These are phyloP conservation scores for Platyscelio sp. DNA, from an alignment of 2,888 invertebrate genomes.

Conservation along the genomic window DNA sequence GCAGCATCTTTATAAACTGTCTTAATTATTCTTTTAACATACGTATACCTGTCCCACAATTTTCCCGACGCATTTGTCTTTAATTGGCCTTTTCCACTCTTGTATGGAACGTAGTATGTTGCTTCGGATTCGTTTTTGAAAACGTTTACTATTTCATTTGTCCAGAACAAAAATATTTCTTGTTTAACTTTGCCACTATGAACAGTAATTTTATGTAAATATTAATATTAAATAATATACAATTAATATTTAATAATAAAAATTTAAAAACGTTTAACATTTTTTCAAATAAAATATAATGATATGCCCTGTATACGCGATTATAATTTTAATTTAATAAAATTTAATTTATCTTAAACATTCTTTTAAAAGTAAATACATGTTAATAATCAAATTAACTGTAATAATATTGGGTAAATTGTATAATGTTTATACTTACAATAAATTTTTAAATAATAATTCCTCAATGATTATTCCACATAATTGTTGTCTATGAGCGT, in stretches of 20 bases:
- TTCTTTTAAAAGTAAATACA: too few species aligned
- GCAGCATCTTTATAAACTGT: neutral
- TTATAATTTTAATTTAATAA: too few species aligned
- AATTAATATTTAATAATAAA: neutral
- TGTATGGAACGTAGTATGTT: slow-evolving; percentile 15
- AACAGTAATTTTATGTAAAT: neutral
- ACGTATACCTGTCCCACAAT: slow-evolving; percentile 19
- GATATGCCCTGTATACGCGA: too few species aligned
- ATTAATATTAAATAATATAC: neutral
- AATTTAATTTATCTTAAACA: too few species aligned
- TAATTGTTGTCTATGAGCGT: too few species aligned
- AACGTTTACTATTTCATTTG: neutral
- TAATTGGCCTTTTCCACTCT: neutral
- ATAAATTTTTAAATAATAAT: too few species aligned
- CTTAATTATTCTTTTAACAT: neutral
- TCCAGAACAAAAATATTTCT: neutral
- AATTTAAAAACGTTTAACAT: neutral
- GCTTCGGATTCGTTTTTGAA: slow-evolving; percentile 13
- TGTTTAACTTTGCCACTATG: neutral
- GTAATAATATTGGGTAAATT: too few species aligned
- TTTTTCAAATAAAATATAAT: neutral
- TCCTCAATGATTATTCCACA: too few species aligned
- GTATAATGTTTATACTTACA: too few species aligned
- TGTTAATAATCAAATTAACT: too few species aligned
- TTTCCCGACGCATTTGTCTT: slow-evolving; percentile 15